Percentiles rank a stretch among this genome's conserved stretches.
These are phyloP conservation scores for Dicranocentrus wangi DNA, from an alignment of 2,888 invertebrate species.

Conservation along the genomic window DNA sequence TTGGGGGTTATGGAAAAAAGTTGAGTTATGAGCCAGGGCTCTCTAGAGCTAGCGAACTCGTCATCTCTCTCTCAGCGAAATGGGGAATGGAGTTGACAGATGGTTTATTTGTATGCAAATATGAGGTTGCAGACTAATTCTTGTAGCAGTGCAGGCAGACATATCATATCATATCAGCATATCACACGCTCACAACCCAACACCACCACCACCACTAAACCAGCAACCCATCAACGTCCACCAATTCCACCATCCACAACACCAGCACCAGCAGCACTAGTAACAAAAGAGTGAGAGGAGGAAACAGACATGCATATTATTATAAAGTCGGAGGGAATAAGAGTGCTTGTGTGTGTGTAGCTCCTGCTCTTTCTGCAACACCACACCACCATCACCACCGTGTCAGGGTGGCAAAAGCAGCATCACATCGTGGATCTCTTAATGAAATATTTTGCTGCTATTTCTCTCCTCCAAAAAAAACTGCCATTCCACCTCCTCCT, in stretches of 20 bases:
- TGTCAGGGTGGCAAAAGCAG: constrained; percentile 65
- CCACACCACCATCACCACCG: too few species aligned
- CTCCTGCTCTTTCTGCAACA: constrained; percentile 1
- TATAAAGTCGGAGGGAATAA: too few species aligned
- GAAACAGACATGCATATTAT: constrained; percentile 8
- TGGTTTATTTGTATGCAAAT: constrained; percentile 70
- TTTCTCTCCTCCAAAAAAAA: constrained; percentile 23
- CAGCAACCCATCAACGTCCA: too few species aligned
- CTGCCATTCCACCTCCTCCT: constrained; percentile 9
- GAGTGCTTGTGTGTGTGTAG: too few species aligned
- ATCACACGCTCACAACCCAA: constrained; percentile 25
- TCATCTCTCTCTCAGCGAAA: constrained; percentile 55
- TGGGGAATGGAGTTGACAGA: constrained; percentile 65
- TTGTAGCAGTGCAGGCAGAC: constrained; percentile 30
- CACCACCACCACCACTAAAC: background rate
- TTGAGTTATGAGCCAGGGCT: constrained; percentile 25
- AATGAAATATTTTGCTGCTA: constrained; percentile 62
- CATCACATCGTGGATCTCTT: constrained; percentile 58
- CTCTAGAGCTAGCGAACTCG: constrained; percentile 57
- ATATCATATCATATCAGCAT: background rate
- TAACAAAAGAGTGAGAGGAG: background rate
- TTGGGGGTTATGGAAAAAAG: constrained; percentile 37
- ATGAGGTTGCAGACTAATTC: constrained; percentile 62
- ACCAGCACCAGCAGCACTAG: too few species aligned
- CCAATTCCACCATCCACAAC: too few species aligned